These are phyloP conservation scores for Palloptera scutellata DNA, from an alignment of 2,888 invertebrate species.

Conservation along the genomic window DNA sequence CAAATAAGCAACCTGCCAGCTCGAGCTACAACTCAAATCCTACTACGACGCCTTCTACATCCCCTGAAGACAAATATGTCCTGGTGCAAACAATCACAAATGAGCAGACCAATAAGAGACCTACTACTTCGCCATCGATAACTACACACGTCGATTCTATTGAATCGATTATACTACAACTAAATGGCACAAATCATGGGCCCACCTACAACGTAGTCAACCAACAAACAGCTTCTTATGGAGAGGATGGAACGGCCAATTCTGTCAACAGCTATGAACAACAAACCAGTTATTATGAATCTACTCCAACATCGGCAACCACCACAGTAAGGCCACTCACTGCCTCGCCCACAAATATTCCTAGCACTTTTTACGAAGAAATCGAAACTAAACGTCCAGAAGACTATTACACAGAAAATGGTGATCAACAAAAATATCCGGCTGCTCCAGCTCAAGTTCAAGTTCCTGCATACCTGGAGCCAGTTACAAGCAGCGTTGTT, in stretches of 20 bases:
- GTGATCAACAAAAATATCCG: constrained; percentile 37
- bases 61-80: constrained; percentile 65
- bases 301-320: constrained; percentile 39
- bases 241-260: constrained; percentile 34
- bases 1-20: constrained; percentile 61
- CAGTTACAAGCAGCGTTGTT: constrained; percentile 42
- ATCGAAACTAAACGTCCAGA: constrained; percentile 40
- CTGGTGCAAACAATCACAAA: constrained; percentile 51
- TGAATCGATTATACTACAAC: constrained; percentile 72
- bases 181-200: constrained; percentile 64
- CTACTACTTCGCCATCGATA: constrained; percentile 57
- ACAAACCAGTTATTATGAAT: constrained; percentile 33
- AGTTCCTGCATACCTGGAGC: constrained; percentile 32
- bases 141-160: constrained; percentile 67
- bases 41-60: constrained; percentile 42
- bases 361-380: constrained; percentile 44
- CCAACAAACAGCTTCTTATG: constrained; percentile 45
- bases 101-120: constrained; percentile 46
- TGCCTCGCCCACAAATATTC: constrained; percentile 13
- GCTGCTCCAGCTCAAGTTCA: constrained; percentile 29
- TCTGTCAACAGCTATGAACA: constrained; percentile 34
- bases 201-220: constrained; percentile 58
- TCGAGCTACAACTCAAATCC: constrained; percentile 65
- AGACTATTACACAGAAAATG: constrained; percentile 21
- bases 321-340: constrained; percentile 52